phyloP scores from a whole-genome alignment of 92 coral and sea anemone species.

The Ricordea florida region DNA sequence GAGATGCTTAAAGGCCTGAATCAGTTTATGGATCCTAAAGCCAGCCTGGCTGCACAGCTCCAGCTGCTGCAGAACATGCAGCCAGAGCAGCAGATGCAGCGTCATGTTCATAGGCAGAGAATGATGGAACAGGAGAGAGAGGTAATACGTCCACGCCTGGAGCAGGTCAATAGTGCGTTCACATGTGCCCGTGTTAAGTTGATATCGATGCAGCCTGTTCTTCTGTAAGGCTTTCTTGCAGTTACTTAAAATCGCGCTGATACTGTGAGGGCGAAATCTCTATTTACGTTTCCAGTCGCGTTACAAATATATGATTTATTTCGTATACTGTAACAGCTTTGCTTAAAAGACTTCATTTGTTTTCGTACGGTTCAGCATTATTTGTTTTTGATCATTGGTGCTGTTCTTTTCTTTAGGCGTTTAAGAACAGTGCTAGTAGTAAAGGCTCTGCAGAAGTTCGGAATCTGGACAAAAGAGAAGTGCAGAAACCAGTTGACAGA shows the following conservation, averaged over 20 bases:
- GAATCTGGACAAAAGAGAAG: constrained; percentile 9
- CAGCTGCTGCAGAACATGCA: constrained; percentile 34
- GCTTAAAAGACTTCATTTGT: too few species aligned
- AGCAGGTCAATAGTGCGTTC: too few species aligned
- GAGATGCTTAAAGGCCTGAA: constrained; percentile 38
- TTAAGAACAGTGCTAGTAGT: constrained; percentile 5
- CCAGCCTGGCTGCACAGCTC: constrained; percentile 30
- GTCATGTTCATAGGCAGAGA: constrained; percentile 53
- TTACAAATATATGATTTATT: too few species aligned
- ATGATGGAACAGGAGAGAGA: constrained; percentile 53
- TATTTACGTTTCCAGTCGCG: too few species aligned
- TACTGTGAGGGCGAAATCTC: too few species aligned
- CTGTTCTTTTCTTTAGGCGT: neutral
- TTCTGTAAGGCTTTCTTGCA: too few species aligned
- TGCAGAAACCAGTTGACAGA: constrained; percentile 17
- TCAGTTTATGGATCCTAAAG: constrained; percentile 34
- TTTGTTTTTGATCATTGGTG: neutral
- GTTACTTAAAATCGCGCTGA: too few species aligned
- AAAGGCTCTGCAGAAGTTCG: constrained; percentile 10
- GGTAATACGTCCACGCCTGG: too few species aligned
- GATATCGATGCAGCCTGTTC: too few species aligned
- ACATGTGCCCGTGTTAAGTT: too few species aligned
- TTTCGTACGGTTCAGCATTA: neutral
- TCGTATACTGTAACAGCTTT: too few species aligned
- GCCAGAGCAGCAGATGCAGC: constrained; percentile 62